Base-by-base conservation (phyloP, 2,113 vertebrate genomes). In the Sinocyclocheilus anshuiensis region DNA sequence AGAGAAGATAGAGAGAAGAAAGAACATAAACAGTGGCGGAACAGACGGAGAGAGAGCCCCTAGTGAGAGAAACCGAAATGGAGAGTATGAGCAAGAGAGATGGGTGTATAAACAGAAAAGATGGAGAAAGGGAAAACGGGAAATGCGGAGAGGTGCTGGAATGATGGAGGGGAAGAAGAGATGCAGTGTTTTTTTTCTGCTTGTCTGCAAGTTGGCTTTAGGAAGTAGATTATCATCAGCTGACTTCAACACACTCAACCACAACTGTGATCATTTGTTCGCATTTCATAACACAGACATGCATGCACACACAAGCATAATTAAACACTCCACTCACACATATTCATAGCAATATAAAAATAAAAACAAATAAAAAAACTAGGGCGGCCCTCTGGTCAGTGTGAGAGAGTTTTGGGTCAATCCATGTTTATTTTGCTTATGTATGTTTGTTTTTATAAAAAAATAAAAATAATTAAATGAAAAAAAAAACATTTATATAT, bases 221-320 rank as follows among this genome's bases (percentile, higher is more conserved):
- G 89, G 88, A 93, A 92, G 92, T 93, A 93, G 92, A 91, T 93
- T 92, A 92, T 83, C 89, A 90, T 92, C 89, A 91, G 87, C 86
- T 90, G 87, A 92, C n/a, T 42, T 9, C 7, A 42, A 8, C 42
- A 42, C 42, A 36, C 50, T 36, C 22, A 45, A 81, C 36, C 57
- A 26, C 59, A 65, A 65, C 59, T 20, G 36, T n/a, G 13, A 81
- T 26, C 12, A 16, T 45, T 57, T 36, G 29, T 63, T 80, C 1
- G 7, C 59, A 81, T 67, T 10, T 63, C 59, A 67, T 42, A 81
- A 11, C 39, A 24, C 13, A 45, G 39, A 33, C 57, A 63, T 24
- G 53, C 11, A 39, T 1, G 10, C 8, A 74, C 8, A 6, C 3
- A 33, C 33, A 45, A 11, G 71, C 16, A 36, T 16, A 39, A 39